phyloP scores from a whole-genome alignment of 2,888 invertebrate species.

The Erebia epiphron region DNA sequence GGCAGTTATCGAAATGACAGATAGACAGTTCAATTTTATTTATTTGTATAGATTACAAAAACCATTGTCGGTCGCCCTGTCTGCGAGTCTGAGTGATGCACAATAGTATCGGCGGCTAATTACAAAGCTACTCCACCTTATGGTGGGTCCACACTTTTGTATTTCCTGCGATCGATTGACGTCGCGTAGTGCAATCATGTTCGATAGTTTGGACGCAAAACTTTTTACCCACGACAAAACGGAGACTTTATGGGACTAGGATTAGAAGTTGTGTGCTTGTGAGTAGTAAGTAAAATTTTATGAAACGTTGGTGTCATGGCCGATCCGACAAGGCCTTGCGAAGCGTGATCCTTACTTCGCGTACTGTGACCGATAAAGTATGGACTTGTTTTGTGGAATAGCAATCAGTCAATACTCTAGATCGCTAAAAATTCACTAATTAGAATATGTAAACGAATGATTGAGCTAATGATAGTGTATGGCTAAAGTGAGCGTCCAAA shows the following conservation, averaged over 20 bases:
- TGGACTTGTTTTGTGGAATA: background rate
- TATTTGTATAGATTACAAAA: slow-evolving; percentile 40
- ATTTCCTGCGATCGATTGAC: background rate
- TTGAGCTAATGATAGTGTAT: no score
- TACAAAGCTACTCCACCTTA: slow-evolving; percentile 18
- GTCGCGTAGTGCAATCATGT: background rate
- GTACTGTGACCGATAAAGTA: background rate
- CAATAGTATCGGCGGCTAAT: slow-evolving; percentile 21
- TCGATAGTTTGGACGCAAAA: background rate
- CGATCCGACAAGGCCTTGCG: background rate
- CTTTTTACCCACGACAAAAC: no score
- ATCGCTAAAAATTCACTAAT: no score
- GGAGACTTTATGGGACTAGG: no score
- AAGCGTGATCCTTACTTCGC: background rate
- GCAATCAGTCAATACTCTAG: no score
- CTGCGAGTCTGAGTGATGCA: slow-evolving; percentile 48
- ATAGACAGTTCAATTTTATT: background rate
- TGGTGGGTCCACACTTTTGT: background rate
- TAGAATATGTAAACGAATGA: no score
- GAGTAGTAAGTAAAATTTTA: no score
- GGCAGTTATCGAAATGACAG: background rate
- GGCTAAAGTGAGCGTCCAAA: no score
- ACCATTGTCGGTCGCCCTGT: slow-evolving; percentile 62
- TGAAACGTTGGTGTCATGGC: background rate
- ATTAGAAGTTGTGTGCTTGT: no score